Evolutionary conservation across 1,140 invertebrate species (phyloP), one percentile per base, ranked within the genome.

Genomic region (Globodera rostochiensis): DNA sequence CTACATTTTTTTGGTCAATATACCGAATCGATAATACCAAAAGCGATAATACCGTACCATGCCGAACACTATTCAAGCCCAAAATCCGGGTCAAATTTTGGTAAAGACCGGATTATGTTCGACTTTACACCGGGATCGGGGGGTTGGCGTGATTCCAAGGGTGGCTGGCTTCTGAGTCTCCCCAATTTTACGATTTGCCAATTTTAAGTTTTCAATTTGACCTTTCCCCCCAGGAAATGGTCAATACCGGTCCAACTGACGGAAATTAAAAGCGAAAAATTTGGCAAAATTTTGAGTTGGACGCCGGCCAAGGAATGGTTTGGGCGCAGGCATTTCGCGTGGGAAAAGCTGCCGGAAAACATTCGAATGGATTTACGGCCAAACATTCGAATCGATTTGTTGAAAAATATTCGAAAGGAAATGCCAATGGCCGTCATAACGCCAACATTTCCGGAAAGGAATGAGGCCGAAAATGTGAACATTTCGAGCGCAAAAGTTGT

Each of bases 391-490:
- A 60, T 60, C 36, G 9, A 60, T 6, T 11, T 15, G 15, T 1
- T 15, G 5, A 11, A 60, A 60, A 60, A 19, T 15, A 60, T 60
- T 60, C 57, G 57, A 13, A 60, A 15, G 57, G 57, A 60, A 60
- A 15, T 60, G 57, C 9, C 57, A 60, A 60, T 60, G 74, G 11
- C 74, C 11, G 49, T 75, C 15, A 75, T 75, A 49, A 75, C 74
- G 25, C 47, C 74, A 5, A 60, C 74, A 75, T 75, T 53, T 46
- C 74, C 74, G 6, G 74, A 75, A 53, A 11, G 64, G 50, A 75
- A 75, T 75, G 47, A 36, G 25, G 45, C 74, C 64, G 36, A 60
- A 60, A 49, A 75, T n/a, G 64, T 75, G 36, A 75, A 75, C 64
- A 36, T 36, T n/a, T 75, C 74, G 4, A 75, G 53, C 36, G 74